Evolutionary conservation across 2,113 vertebrate species (phyloP), one percentile per base, ranked within the genome.

Genomic region (Formicarius rufipectus): DNA sequence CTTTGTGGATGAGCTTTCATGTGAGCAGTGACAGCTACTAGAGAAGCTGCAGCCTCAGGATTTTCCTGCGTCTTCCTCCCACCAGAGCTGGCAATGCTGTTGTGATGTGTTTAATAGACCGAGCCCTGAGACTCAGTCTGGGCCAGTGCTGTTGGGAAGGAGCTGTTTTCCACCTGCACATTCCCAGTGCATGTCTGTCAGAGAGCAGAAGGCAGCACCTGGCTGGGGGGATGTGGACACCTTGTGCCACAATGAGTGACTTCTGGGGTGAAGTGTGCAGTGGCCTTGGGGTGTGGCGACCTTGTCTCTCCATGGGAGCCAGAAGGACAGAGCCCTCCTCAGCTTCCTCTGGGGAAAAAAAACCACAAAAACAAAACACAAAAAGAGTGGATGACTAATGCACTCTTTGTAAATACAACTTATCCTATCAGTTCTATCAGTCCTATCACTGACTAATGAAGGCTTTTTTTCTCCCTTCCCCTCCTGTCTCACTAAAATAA

Each of bases 331-430:
- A 94, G 31, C 60, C 60, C 76, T 94, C 52, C 90, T 78, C 37
- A 88, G 68, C 72, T 92, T 90, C 60, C 66, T 62, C 62, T 93
- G 86, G 85, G 13, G 4, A 30, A 30, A 63, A 63, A 86, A 90
- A 58, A 56, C n/a, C n/a, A n/a, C n/a, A n/a, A n/a, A n/a, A n/a
- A n/a, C n/a, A n/a, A n/a, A n/a, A n/a, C n/a, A 87, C 53, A 74
- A 87, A 89, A 84, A 6, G 76, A 92, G 44, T 74, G 49, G 40
- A 92, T 94, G 90, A 96, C 88, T 96, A 95, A 93, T 88, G 42
- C 76, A 42, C 28, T 94, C 62, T 67, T 88, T 93, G 92, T 95
- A 95, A 94, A 94, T 94, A 90, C 53, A 84, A 72, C 64, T 93
- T 95, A 77, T n/a, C 56, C 90, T 77, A 92, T 96, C 39, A 30